Conservation (phyloP, 1,140 invertebrate species). For the Galleria mellonella region DNA sequence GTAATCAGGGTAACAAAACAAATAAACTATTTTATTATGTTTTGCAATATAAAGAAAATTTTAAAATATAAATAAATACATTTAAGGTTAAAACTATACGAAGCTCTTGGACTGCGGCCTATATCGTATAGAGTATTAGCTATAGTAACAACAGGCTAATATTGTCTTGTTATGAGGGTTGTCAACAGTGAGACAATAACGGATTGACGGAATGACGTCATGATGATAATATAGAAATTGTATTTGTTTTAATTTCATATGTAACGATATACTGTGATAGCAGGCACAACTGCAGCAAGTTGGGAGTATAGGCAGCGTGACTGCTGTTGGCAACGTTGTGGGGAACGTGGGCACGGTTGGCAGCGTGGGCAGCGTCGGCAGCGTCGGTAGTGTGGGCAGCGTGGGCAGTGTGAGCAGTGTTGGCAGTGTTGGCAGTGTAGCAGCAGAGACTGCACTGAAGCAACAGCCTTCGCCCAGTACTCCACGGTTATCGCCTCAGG, state of each 20-base stretch:
- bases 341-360: conserved; percentile 20
- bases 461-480: conserved; percentile 54
- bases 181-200: too few relatives aligned
- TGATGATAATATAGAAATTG: too few relatives aligned
- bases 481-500: conserved; percentile 48
- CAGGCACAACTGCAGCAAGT: conserved; percentile 62
- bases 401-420: conserved; percentile 25
- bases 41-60: too few relatives aligned
- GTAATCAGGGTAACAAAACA: too few relatives aligned
- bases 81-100: too few relatives aligned
- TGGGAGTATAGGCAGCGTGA: conserved; percentile 25
- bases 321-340: conserved; percentile 29
- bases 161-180: too few relatives aligned
- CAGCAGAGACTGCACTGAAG: conserved; percentile 36
- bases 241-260: background rate
- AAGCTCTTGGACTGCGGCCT: too few relatives aligned
- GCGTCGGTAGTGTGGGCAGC: conserved; percentile 18
- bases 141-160: too few relatives aligned
- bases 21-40: too few relatives aligned
- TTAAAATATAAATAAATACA: too few relatives aligned
- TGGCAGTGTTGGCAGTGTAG: conserved; percentile 25
- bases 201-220: too few relatives aligned
- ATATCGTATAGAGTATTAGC: too few relatives aligned
- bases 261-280: conserved; percentile 17
- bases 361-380: conserved; percentile 19